Evolutionary conservation across 2,888 invertebrate genomes (phyloP).

Genomic region (Nephrotoma appendiculata): DNA sequence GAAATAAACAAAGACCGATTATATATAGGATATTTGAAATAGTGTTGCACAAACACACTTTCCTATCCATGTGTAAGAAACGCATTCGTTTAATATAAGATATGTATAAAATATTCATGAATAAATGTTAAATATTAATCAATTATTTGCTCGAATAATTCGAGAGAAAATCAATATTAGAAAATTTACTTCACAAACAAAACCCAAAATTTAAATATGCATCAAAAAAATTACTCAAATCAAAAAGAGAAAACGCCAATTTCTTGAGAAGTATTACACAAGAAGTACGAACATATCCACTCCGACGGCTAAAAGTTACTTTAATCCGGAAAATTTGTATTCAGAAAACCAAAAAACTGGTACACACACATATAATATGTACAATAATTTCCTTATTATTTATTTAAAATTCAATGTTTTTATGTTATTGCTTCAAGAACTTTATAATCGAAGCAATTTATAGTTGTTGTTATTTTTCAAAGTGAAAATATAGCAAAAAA

Average conservation of each 20-base stretch:
- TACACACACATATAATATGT: neutral
- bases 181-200: neutral
- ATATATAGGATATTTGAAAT: no score
- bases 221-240: neutral
- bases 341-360: neutral
- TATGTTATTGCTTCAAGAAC: neutral
- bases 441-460: neutral
- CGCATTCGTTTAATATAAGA: neutral
- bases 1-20: no score
- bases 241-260: neutral
- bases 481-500: neutral
- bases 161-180: neutral
- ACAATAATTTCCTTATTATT: neutral
- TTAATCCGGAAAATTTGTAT: neutral
- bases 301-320: neutral
- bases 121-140: neutral
- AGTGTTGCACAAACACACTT: no score
- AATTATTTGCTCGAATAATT: neutral
- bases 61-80: neutral
- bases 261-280: neutral
- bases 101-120: neutral
- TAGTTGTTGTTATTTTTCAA: neutral
- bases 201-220: neutral
- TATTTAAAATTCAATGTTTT: neutral
- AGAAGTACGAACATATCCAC: neutral